These are phyloP conservation scores for Tupaia chinensis DNA, from an alignment of 2,113 vertebrate species.

Conservation along the genomic window DNA sequence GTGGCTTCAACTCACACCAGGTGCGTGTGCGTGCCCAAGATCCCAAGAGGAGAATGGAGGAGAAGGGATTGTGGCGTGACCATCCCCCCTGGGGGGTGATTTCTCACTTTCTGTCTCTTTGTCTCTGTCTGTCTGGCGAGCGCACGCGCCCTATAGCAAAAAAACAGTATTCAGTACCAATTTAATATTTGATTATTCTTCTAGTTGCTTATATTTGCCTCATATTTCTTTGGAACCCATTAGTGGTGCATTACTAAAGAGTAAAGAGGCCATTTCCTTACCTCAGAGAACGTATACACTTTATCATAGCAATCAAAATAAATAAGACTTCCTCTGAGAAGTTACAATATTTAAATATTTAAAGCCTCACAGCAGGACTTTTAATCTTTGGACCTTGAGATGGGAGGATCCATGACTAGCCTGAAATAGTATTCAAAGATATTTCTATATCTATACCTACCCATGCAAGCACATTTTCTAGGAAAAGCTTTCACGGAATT, in stretches of 20 bases:
- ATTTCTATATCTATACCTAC: neutral
- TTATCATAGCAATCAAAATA: neutral
- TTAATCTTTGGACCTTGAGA: constrained; percentile 23
- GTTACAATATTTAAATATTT: neutral
- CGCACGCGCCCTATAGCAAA: too few species aligned
- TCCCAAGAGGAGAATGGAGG: too few species aligned
- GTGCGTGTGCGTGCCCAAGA: too few species aligned
- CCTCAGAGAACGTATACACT: neutral
- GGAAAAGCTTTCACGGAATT: neutral
- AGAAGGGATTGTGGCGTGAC: too few species aligned
- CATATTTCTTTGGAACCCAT: neutral
- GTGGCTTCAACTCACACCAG: too few species aligned
- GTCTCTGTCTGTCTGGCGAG: too few species aligned
- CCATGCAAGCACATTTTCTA: neutral
- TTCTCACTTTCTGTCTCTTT: too few species aligned
- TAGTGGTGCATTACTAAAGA: neutral
- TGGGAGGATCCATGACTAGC: neutral
- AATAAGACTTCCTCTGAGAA: neutral
- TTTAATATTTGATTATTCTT: neutral
- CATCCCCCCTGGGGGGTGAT: too few species aligned
- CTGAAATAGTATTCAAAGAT: neutral
- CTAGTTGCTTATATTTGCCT: neutral
- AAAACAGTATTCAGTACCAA: neutral
- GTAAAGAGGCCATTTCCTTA: neutral
- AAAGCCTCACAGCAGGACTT: neutral